These are phyloP conservation scores for Tolypeutes matacus DNA, from an alignment of 2,797 vertebrate species.

Conservation along the genomic window DNA sequence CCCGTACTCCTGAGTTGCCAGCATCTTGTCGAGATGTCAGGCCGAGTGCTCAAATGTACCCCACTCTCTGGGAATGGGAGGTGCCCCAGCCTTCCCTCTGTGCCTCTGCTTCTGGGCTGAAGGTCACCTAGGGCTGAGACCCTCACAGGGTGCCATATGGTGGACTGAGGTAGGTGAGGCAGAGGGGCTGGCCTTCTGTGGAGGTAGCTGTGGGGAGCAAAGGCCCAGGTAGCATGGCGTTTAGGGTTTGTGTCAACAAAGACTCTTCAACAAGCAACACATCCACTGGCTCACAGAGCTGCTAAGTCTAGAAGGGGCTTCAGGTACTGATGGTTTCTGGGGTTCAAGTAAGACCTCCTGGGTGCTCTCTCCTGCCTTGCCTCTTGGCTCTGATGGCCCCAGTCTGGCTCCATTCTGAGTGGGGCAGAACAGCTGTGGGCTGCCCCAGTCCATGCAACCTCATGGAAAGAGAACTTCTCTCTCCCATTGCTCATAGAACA, in stretches of 20 bases:
- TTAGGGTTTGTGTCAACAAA: background rate
- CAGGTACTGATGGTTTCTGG: background rate
- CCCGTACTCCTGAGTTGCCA: fast-evolving
- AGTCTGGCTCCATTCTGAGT: background rate
- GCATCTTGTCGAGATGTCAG: background rate
- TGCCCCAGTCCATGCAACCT: fast-evolving
- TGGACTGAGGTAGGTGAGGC: fast-evolving
- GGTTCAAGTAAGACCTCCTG: background rate
- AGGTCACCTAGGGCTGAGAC: fast-evolving
- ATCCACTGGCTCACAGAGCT: background rate
- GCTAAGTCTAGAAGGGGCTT: background rate
- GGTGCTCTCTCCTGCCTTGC: background rate
- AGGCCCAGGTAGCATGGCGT: background rate
- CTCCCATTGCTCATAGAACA: background rate
- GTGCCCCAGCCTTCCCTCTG: fast-evolving
- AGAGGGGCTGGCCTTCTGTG: background rate
- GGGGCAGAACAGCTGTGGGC: background rate
- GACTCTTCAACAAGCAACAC: background rate
- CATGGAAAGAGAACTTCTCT: background rate
- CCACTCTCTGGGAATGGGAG: fast-evolving
- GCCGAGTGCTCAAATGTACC: fast-evolving
- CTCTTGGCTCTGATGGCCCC: background rate
- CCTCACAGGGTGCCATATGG: background rate
- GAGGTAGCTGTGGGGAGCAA: background rate
- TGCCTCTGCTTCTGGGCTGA: background rate